These are phyloP conservation scores for Halictus ligatus DNA, from an alignment of 2,888 invertebrate species.

Conservation along the genomic window DNA sequence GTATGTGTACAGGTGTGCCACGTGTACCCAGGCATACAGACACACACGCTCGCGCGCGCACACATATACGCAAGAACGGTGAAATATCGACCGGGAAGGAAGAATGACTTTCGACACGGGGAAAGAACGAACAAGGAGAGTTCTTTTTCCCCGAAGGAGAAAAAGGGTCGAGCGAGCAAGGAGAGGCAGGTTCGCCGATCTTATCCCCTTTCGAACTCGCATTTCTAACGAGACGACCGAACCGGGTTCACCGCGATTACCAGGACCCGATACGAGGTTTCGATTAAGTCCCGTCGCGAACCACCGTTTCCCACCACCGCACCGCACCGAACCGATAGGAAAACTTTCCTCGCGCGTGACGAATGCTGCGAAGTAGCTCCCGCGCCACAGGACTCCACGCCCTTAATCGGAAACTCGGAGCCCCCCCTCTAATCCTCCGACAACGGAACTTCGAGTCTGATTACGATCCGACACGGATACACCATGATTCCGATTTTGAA, in stretches of 20 bases:
- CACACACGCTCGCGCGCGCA: too few species aligned
- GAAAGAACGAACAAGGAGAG: conserved; percentile 2
- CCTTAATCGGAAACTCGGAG: neutral
- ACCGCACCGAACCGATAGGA: conserved; percentile 8
- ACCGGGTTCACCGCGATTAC: conserved; percentile 33
- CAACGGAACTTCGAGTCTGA: neutral
- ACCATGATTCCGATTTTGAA: neutral
- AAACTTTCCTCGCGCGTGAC: conserved; percentile 29
- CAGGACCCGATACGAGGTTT: conserved; percentile 19
- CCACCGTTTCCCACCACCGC: neutral
- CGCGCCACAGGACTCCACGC: neutral
- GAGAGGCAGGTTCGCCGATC: neutral
- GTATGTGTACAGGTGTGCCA: conserved; percentile 22
- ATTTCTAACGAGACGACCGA: conserved; percentile 9
- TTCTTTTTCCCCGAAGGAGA: neutral
- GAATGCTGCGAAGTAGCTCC: neutral
- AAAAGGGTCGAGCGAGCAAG: neutral
- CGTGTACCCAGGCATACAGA: neutral
- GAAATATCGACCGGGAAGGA: neutral
- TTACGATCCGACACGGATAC: neutral
- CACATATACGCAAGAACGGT: neutral
- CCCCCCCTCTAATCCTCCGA: neutral
- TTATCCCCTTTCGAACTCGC: conserved; percentile 13
- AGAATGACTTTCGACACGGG: conserved; percentile 12
- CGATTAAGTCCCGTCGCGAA: conserved; percentile 8